These are phyloP conservation scores for Sitophilus oryzae DNA, from an alignment of 1,140 invertebrate genomes.

Conservation along the genomic window DNA sequence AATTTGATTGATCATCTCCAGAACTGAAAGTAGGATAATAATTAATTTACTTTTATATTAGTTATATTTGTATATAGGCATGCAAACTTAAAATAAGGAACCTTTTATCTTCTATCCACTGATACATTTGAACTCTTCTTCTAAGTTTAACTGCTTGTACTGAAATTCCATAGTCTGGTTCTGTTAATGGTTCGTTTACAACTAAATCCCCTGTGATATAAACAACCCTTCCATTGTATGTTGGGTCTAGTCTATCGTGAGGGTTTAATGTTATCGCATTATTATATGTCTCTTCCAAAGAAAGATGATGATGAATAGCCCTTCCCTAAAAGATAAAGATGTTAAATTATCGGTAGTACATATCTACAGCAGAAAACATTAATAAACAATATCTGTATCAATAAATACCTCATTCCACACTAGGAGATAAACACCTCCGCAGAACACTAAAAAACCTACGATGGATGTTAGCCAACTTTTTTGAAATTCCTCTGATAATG, in stretches of 20 bases:
- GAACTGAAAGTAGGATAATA: conserved; percentile 16
- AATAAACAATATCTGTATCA: conserved; percentile 2
- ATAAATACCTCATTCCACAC: conserved; percentile 68
- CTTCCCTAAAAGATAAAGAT: conserved; percentile 50
- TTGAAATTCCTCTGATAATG: conserved; percentile 53
- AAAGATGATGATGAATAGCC: conserved; percentile 63
- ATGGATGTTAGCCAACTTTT: conserved; percentile 57
- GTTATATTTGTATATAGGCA: neutral
- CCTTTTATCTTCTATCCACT: conserved; percentile 79
- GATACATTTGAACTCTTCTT: conserved; percentile 70
- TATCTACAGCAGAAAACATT: conserved; percentile 8
- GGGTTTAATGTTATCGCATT: conserved; percentile 53
- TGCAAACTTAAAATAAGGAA: conserved; percentile 39
- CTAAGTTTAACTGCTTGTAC: conserved; percentile 46
- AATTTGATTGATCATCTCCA: conserved; percentile 40
- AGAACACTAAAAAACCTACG: conserved; percentile 54
- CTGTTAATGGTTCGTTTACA: conserved; percentile 72
- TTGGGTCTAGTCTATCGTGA: conserved; percentile 50
- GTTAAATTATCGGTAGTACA: neutral
- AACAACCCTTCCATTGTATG: conserved; percentile 69
- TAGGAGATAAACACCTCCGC: conserved; percentile 53
- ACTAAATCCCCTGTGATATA: conserved; percentile 67
- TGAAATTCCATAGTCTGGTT: conserved; percentile 52
- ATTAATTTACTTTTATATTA: neutral
- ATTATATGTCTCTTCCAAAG: conserved; percentile 63